A percentile compares a stretch with the other conserved stretches of the same genome.
phyloP scores from a whole-genome alignment of 53 echinoderm and acorn worm species.

The Paelopatides confundens region DNA sequence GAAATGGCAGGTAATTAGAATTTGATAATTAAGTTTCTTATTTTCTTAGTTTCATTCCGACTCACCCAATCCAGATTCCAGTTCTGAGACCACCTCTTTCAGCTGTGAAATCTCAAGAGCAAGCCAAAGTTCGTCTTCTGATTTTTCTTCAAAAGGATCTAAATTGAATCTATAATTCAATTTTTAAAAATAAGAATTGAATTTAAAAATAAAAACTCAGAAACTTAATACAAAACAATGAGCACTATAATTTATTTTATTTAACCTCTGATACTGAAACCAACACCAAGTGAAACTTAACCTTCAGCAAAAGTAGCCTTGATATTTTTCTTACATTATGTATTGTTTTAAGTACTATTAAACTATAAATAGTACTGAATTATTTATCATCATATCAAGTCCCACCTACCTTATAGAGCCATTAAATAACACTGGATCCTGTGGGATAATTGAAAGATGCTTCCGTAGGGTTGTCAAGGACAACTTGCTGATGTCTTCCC shows the following conservation, averaged over 20 bases:
- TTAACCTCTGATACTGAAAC: too few relatives aligned
- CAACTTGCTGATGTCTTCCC: slow-evolving; percentile 76
- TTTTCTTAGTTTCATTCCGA: background rate
- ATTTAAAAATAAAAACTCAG: too few relatives aligned
- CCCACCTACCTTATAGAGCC: slow-evolving; percentile 74
- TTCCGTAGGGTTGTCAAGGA: slow-evolving; percentile 84
- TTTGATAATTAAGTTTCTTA: background rate
- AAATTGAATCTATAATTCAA: slow-evolving; percentile 78
- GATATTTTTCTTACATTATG: too few relatives aligned
- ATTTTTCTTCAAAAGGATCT: slow-evolving; percentile 65
- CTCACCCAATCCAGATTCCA: slow-evolving; percentile 74
- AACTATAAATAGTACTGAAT: too few relatives aligned
- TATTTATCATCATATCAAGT: too few relatives aligned
- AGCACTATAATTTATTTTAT: too few relatives aligned
- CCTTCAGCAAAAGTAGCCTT: too few relatives aligned
- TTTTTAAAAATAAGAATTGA: background rate
- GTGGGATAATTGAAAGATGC: slow-evolving; percentile 86
- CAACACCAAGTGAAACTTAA: too few relatives aligned
- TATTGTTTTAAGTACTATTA: too few relatives aligned
- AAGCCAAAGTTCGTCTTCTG: slow-evolving; percentile 81
- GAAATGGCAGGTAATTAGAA: background rate
- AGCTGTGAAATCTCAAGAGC: slow-evolving; percentile 88
- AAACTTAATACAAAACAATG: background rate
- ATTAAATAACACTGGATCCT: slow-evolving; percentile 84
- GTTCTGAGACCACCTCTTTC: slow-evolving; percentile 74